Evolutionary conservation across 2,888 invertebrate species (phyloP).

Genomic region (Stramonita haemastoma): DNA sequence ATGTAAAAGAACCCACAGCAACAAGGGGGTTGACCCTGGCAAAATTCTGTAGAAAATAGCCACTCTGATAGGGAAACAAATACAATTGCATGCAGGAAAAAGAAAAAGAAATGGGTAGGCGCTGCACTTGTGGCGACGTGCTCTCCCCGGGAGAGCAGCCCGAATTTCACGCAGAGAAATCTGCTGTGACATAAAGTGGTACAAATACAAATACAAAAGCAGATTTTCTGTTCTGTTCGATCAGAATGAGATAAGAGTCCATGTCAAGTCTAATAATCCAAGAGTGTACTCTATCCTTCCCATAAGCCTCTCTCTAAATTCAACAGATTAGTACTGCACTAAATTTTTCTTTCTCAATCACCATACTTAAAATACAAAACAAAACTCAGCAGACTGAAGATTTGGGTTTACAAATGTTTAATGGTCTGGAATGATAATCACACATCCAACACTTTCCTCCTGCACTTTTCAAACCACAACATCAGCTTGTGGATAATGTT

Average conservation of each 20-base stretch:
- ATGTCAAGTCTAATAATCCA: background rate
- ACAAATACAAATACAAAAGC: no score
- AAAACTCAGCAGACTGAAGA: background rate
- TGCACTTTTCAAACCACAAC: background rate
- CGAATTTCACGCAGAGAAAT: no score
- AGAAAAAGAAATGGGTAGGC: no score
- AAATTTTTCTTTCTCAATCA: background rate
- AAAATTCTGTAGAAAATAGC: no score
- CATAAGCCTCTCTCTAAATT: background rate
- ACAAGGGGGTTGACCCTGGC: no score
- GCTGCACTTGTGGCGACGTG: no score
- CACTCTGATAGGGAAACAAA: no score
- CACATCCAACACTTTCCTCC: background rate
- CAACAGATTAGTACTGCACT: background rate
- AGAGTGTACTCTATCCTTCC: background rate
- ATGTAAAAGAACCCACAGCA: no score
- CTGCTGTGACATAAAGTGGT: no score
- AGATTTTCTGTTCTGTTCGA: background rate
- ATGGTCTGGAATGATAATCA: constrained; percentile 21
- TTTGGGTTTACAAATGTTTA: background rate
- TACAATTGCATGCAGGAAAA: no score
- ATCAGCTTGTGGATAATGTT: background rate
- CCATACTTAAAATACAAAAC: background rate
- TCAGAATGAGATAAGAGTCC: background rate
- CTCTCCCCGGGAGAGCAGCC: no score